Base-by-base conservation (phyloP, 2,888 invertebrate genomes). In the Heliconius aoede region DNA sequence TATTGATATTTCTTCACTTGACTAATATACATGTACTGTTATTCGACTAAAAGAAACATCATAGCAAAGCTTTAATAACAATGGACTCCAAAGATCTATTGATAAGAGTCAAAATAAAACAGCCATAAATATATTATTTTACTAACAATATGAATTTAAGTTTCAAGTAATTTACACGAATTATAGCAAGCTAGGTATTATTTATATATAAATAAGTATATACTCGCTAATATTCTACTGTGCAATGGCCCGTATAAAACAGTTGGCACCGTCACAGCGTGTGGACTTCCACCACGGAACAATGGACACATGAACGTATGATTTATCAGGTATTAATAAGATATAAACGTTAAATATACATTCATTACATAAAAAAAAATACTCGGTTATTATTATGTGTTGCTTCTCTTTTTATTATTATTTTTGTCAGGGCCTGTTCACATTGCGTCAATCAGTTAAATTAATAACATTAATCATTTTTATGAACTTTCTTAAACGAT, bases 361-460 rank as follows among this genome's bases (percentile, higher is more conserved):
- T 73, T 81, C 77, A 79, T 65, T 74, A 76, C 73, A 75, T 76
- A 62, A 55, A 73, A 58, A 36, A 73, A 73, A 72, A 55, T 26
- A 62, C 46, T 55, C 74, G 40, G 64, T 76, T 67, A 75, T 79
- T 77, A 72, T 76, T 73, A 78, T 74, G 74, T 80, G 74, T 81
- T 74, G 81, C 80, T 80, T 77, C n/a, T n/a, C n/a, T 79, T 80
- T 80, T 81, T 46, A 18, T 46, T 0, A 8, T 79, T 8, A 55
- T 18, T 55, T 55, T 55, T 61, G 5, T 75, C 64, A 73, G 60
- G 71, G 36, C 21, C 13, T 30, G 28, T 51, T 24, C 69, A 62
- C 71, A 76, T 30, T 4, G 13, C 24, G 13, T 65, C 24, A 15
- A 24, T 36, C 36, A 36, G 60, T 4, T 46, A 18, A 55, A 55